Evolutionary conservation across 2,888 invertebrate genomes (phyloP), one percentile per base, ranked within the genome.

Genomic region (Malthinus seriepunctatus): DNA sequence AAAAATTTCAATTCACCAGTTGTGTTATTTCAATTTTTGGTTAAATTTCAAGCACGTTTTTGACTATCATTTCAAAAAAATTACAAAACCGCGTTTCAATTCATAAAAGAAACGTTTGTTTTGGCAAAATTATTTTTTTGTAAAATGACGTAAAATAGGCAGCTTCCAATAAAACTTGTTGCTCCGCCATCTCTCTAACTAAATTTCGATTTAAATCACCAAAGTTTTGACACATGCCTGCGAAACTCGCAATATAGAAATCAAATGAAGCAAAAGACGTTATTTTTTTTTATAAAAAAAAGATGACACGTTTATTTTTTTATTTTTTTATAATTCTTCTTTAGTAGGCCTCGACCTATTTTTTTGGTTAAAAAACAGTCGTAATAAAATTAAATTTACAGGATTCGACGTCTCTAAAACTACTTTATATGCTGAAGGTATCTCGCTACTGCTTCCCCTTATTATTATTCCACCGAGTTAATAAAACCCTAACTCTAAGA

Each of bases 141-240:
- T n/a, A n/a, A n/a, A 23, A 23, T 23, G 23, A 3, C 23, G 23
- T 23, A 23, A 42, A 42, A 42, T 23, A 15, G 15, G 14, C 15
- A 42, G 39, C 39, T 11, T 15, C 14, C 39, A 42, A 23, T 42
- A 2, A 42, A 42, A 42, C 39, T 39, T 14, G 39, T 51, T 42
- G 34, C 15, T 15, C 33, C 9, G 23, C 33, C 9, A 5, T 23
- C 23, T 51, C 33, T 42, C 39, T 51, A 46, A 46, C 32, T 11
- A 51, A 51, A 51, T 51, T 51, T 33, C 51, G 32, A 42, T 51
- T 51, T 31, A 51, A 51, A 51, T 49, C 15, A 9, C 11, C 23
- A 33, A 51, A 51, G 44, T 51, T 51, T 44, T 15, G 42, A 34
- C 51, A 34, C 15, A 42, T 32, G 51, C 33, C 44, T 42, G 34